Evolutionary conservation across 1,140 invertebrate species (phyloP), one percentile per base, ranked within the genome.

Genomic region (Oncopodura yosiiana): DNA sequence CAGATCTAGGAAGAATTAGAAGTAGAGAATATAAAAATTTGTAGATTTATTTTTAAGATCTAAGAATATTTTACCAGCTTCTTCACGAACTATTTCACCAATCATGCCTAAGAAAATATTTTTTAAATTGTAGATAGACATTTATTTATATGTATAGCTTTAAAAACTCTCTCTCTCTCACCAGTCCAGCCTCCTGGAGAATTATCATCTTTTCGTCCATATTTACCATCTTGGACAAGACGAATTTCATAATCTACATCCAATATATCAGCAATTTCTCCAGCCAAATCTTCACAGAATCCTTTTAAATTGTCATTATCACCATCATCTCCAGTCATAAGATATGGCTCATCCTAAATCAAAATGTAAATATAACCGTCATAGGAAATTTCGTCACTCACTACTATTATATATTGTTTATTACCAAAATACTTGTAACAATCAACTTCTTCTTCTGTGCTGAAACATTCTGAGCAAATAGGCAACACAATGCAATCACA

Each of bases 281-380:
- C 84, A 1, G 87, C 81, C 9, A 96, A 76, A 69, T 96, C 92
- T 66, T 94, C 91, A 70, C 87, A 92, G 68, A 94, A 95, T 24
- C 93, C 93, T 69, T 94, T 74, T 3, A 86, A 70, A 12, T 77
- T 73, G 66, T 84, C 81, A 3, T 79, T 81, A 2, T 70, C 71
- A 38, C 81, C 78, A n/a, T 81, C 77, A 63, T 78, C 78, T 58
- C 75, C 78, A 57, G 77, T 67, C 81, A 90, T 91, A 39, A 94
- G 81, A 65, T 92, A 95, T 0, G 85, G 85, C 44, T 82, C 78
- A 65, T 84, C 83, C 83, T 86, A 65, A 27, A 70, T n/a, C n/a
- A 69, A 49, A 30, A 46, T 41, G 16, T 14, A 19, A 41, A 14
- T 41, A 5, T 8, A 26, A 44, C 16, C 16, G 42, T 23, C 16